Base-by-base conservation (phyloP, 2,113 vertebrate species). In the Lepus timidus region DNA sequence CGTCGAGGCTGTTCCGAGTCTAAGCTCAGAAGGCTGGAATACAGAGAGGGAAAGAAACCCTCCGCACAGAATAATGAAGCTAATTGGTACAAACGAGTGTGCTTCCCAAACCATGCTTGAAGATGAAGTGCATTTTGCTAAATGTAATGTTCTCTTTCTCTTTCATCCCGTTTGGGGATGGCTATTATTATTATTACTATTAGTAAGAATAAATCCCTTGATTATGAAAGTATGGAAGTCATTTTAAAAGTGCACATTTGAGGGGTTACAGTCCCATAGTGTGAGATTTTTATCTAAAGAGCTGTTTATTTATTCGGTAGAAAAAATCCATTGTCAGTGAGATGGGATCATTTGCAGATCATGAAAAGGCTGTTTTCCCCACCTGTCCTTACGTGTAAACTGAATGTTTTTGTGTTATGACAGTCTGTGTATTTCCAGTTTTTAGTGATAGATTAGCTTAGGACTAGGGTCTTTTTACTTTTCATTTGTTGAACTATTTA, bases 1-100 rank as follows among this genome's bases (percentile, higher is more conserved):
- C 95, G 95, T 90, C 85, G 95, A 97, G 95, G 96, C 94, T 90
- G 36, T 90, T 96, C 19, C 58, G 55, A 94, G 13, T 96, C 75
- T 93, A 97, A 97, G 95, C 88, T 93, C 97, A 96, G 96, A 86
- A 93, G 27, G 86, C 39, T 49, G 29, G 51, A 58, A 68, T 65
- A 73, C 49, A 88, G 87, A 74, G 75, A 80, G 13, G n/a, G 39
- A 71, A 94, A 97, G 88, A 93, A 97, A 91, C 68, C 64, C 96
- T 84, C 91, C 91, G 95, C 94, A 95, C 62, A 95, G 83, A 95
- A 94, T 82, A 36, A 93, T 85, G 87, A 97, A 86, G 90, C 64
- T 97, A 96, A 98, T 95, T 96, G 92, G 84, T 96, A 92, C 95
- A 97, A 98, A 97, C 19, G 91, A 97, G 83, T 22, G 71, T 91